Percentiles rank a stretch among this genome's conserved stretches.
Evolutionary conservation across 1,140 invertebrate genomes (phyloP).

Genomic region (Trichonephila clavata): DNA sequence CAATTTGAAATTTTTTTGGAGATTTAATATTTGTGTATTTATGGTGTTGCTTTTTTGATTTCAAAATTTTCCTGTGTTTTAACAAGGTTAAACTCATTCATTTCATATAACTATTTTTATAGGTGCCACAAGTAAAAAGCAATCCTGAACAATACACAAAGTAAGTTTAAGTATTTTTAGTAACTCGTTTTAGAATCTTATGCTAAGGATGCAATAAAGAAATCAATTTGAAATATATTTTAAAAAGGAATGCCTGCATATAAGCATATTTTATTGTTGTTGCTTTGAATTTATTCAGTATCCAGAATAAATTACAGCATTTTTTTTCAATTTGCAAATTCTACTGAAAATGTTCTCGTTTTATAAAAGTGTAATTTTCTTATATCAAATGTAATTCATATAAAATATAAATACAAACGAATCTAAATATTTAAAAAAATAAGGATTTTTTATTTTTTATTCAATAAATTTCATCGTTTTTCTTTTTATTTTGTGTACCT

Average conservation of each 20-base stretch:
- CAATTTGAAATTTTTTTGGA: neutral
- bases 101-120: neutral
- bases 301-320: neutral
- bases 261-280: neutral
- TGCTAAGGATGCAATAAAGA: too few relatives aligned
- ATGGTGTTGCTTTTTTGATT: neutral
- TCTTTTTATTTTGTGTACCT: neutral
- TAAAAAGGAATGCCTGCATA: neutral
- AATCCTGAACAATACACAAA: neutral
- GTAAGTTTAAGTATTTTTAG: conserved; percentile 17
- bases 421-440: too few relatives aligned
- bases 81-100: too few relatives aligned
- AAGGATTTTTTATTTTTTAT: too few relatives aligned
- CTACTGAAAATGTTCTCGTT: too few relatives aligned
- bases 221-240: neutral
- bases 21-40: neutral
- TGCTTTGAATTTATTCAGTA: neutral
- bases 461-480: neutral
- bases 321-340: neutral
- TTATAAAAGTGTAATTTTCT: too few relatives aligned
- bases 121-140: conserved; percentile 33
- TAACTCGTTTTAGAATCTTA: neutral
- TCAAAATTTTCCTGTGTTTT: neutral
- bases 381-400: too few relatives aligned
- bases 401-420: too few relatives aligned